A percentile compares a stretch with the other conserved stretches of the same genome.
phyloP scores from a whole-genome alignment of 2,888 invertebrate genomes.

The Dynastes grantii region DNA sequence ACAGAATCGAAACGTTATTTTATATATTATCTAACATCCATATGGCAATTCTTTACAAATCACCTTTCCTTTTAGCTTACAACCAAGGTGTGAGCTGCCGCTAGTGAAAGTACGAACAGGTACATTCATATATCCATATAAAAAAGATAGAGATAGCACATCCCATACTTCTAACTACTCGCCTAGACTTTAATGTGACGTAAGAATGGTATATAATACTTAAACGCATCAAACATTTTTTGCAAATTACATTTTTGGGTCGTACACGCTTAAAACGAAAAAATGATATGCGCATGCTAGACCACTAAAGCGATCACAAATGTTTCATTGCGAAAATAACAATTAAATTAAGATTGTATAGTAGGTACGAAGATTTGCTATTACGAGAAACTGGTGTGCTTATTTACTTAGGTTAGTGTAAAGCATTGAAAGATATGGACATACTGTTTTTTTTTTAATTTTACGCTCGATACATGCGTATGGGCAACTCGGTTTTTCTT shows the following conservation, averaged over 20 bases:
- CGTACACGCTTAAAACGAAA: slow-evolving; percentile 10
- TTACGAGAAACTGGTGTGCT: too few relatives aligned
- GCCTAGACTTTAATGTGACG: not conserved
- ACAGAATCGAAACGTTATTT: not conserved
- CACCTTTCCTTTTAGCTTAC: slow-evolving; percentile 19
- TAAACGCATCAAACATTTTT: slow-evolving; percentile 5
- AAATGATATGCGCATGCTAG: not conserved
- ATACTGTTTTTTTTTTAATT: not conserved
- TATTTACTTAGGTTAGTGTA: too few relatives aligned
- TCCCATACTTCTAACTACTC: slow-evolving; percentile 14
- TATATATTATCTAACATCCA: slow-evolving; percentile 37
- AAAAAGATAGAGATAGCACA: not conserved
- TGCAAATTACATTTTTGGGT: slow-evolving; percentile 24
- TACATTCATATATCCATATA: slow-evolving; percentile 7
- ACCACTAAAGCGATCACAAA: not conserved
- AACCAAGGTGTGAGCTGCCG: not conserved
- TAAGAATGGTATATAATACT: slow-evolving; percentile 1
- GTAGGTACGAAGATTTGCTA: too few relatives aligned
- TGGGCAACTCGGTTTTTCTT: not conserved
- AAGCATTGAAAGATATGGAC: too few relatives aligned
- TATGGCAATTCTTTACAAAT: slow-evolving; percentile 14
- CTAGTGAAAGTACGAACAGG: slow-evolving; percentile 21
- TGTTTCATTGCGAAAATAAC: slow-evolving; percentile 8
- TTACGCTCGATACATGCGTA: not conserved
- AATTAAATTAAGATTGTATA: slow-evolving; percentile 7